Base-by-base conservation (phyloP, 2,888 invertebrate genomes). In the Eupithecia dodoneata region DNA sequence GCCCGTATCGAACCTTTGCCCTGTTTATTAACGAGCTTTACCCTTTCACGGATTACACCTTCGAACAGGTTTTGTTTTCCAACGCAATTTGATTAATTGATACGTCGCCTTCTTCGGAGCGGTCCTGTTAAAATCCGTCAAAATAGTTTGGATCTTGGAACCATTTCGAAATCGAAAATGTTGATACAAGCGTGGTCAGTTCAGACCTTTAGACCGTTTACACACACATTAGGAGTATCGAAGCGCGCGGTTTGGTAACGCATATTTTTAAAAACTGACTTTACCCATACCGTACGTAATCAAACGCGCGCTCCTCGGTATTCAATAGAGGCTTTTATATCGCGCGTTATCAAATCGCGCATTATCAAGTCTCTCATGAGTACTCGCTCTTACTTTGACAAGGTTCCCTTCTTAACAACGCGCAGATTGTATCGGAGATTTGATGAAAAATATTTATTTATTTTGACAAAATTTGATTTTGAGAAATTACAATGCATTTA, bases 61-160 rank as follows among this genome's bases (percentile, higher is more conserved):
- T 15, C 66, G 42, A 6, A 66, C 30, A 66, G 66, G 66, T 42
- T 66, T 91, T 89, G 89, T 42, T 66, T 66, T 66, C 10, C 63
- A 30, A 4, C 63, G 10, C 63, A 63, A 30, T 63, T 63, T 63
- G 4, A 30, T 63, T 63, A 63, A 63, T 63, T 63, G 63, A 63
- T 63, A 63, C 30, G 10, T 63, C 63, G 30, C 63, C n/a, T 30
- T 63, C 63, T 63, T 63, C 4, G 4, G 9, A 18, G 59, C 59
- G 63, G 12, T 63, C 30, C 30, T 63, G 30, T 18, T 59, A 59
- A 18, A 55, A 59, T 18, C 3, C 0, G n/a, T 30, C 63, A 63
- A 30, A 63, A 30, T 63, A 7, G 55, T 1, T 59, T 18, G n/a
- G 59, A 59, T 18, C 18, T 59, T 18, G n/a, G 59, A 59, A 59